Evolutionary conservation across 2,113 vertebrate species (phyloP).

Genomic region (Cephalophus harveyi): DNA sequence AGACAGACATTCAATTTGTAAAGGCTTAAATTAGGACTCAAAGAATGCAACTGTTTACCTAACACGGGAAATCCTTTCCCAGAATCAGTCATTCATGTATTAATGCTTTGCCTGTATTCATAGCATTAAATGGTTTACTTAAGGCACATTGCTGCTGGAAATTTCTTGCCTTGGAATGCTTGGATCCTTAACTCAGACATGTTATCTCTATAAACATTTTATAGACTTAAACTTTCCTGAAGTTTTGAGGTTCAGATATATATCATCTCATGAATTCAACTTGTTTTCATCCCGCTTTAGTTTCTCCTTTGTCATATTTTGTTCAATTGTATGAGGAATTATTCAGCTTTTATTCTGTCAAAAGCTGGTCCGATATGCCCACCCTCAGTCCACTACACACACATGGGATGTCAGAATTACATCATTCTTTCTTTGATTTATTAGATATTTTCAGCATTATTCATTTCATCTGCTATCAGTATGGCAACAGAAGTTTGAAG

Average conservation of each 20-base stretch:
- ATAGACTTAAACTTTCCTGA: neutral
- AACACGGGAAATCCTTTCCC: neutral
- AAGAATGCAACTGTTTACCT: neutral
- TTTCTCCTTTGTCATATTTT: neutral
- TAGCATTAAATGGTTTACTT: neutral
- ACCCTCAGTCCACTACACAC: neutral
- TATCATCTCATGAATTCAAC: neutral
- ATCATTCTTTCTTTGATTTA: neutral
- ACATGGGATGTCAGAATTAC: neutral
- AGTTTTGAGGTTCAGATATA: neutral
- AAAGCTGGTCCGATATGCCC: neutral
- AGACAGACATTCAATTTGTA: neutral
- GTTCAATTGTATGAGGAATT: neutral
- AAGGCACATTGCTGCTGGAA: fast-evolving
- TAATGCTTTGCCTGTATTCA: neutral
- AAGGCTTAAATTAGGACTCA: neutral
- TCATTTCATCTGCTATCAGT: neutral
- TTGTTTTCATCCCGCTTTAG: neutral
- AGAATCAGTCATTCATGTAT: neutral
- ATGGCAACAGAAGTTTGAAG: neutral
- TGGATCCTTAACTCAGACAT: neutral
- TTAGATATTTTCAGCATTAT: neutral
- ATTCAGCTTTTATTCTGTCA: neutral
- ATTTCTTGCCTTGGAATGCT: neutral
- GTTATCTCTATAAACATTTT: neutral